A percentile compares a stretch with the other conserved stretches of the same genome.
Conservation (phyloP, 2,113 vertebrate genomes). For the Seriola rivoliana region DNA sequence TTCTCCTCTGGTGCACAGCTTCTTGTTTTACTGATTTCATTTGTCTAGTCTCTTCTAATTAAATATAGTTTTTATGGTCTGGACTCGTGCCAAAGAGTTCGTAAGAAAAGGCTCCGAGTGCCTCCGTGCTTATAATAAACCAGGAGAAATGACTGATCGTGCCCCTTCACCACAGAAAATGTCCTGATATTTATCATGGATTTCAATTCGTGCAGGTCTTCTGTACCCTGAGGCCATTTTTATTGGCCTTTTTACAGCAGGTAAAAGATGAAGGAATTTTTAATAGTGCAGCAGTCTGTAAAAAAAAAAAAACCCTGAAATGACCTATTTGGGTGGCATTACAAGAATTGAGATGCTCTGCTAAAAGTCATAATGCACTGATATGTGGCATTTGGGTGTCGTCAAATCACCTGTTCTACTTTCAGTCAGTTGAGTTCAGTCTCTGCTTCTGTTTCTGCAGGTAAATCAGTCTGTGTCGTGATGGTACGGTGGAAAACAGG, state of each 20-base stretch:
- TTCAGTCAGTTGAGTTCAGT: too few species aligned
- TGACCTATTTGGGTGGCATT: neutral
- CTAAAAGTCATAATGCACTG: neutral
- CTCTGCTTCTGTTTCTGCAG: too few species aligned
- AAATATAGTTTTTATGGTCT: neutral
- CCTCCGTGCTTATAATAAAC: neutral
- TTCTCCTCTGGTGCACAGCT: too few species aligned
- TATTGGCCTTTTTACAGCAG: neutral
- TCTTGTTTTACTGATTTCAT: too few species aligned
- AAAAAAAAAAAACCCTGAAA: neutral
- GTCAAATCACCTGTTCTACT: too few species aligned
- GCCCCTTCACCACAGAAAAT: neutral
- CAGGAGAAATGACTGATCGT: neutral
- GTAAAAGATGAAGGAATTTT: neutral
- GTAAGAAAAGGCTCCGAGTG: neutral
- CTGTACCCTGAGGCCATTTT: neutral
- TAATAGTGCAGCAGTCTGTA: neutral
- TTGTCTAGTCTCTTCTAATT: too few species aligned
- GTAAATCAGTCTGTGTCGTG: too few species aligned
- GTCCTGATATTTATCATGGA: constrained; percentile 10
- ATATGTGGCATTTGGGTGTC: neutral
- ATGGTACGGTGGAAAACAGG: too few species aligned
- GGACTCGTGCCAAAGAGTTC: too few species aligned
- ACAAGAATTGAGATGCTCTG: neutral
- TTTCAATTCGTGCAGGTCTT: neutral